Base-by-base conservation (phyloP, 2,797 vertebrate species). In the Pristis pectinata region DNA sequence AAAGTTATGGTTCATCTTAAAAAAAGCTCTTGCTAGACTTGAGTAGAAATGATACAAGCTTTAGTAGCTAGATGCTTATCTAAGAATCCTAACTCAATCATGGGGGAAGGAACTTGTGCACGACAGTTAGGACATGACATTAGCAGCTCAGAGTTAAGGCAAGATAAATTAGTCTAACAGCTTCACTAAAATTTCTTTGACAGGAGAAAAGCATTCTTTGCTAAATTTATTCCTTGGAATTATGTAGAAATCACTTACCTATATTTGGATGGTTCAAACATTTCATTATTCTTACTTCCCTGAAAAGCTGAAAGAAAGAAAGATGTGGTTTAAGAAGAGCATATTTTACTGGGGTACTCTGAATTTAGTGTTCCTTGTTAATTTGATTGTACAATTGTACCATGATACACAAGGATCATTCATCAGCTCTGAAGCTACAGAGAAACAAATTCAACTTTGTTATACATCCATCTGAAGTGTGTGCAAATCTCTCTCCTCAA, bases 281-380 rank as follows among this genome's bases (percentile, higher is more conserved):
- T 98, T 99, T 99, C 99, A 99, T 99, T 98, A 99, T 99, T 97
- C 98, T 98, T 96, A 99, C 99, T 98, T 99, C 99, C 98, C 99
- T 99, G 98, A 99, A 99, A 96, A 99, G 98, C 99, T 99, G 98
- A 95, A 97, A 97, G 94, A 96, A 59, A 95, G 95, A 89, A 96
- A 34, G 95, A 77, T 95, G 41, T 34, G 30, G 4, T 49, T 27
- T 80, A n/a, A 24, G 5, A 70, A 67, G 8, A 67, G 19, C 1
- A 24, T 41, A 22, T 91, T 67, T 64, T 41, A 41, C n/a, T 91
- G 67, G 27, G n/a, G 87, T 13, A 34, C 27, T 41, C 53, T 87
- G 61, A n/a, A 4, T 61, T 56, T 87, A 30, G 3, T 24, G 5
- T 22, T 49, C 2, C 53, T 53, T 53, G 82, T 53, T 56, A 27